Percentiles rank a stretch among this genome's conserved stretches.
Evolutionary conservation across 2,888 invertebrate genomes (phyloP).

Genomic region (Tuberolachnus salignus): DNA sequence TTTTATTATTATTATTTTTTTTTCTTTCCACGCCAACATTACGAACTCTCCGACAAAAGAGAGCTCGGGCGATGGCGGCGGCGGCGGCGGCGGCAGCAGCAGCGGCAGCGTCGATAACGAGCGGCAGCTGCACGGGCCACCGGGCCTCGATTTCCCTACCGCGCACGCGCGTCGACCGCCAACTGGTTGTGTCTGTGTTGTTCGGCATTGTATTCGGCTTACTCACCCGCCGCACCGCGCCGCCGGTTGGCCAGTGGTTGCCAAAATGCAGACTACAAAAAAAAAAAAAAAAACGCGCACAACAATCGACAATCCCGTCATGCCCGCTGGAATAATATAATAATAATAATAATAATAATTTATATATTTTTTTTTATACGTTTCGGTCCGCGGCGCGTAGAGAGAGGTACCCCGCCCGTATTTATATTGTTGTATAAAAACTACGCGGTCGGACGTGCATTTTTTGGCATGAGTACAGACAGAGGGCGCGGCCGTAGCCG

Average conservation of each 20-base stretch:
- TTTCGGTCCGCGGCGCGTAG: neutral
- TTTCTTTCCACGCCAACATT: no score
- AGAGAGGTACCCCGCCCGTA: no score
- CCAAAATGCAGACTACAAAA: no score
- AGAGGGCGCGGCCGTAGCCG: constrained; percentile 46
- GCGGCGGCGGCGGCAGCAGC: neutral
- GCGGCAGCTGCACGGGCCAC: constrained; percentile 40
- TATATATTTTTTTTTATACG: no score
- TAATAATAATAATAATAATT: no score
- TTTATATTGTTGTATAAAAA: neutral
- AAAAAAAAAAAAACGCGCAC: no score
- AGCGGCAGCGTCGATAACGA: constrained; percentile 15
- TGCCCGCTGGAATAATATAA: no score
- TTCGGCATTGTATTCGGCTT: constrained; percentile 46
- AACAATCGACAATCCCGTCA: no score
- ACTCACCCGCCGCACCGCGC: constrained; percentile 33
- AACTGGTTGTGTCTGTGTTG: constrained; percentile 41
- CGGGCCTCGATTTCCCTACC: constrained; percentile 41
- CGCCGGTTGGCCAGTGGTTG: constrained; percentile 23
- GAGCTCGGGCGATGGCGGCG: neutral
- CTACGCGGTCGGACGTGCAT: neutral
- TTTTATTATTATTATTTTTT: no score
- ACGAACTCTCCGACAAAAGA: no score
- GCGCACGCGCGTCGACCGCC: constrained; percentile 39
- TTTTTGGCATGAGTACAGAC: constrained; percentile 25